Evolutionary conservation across 1,140 invertebrate genomes (phyloP), one percentile per base, ranked within the genome.

Genomic region (Diplogasteroides magnus): DNA sequence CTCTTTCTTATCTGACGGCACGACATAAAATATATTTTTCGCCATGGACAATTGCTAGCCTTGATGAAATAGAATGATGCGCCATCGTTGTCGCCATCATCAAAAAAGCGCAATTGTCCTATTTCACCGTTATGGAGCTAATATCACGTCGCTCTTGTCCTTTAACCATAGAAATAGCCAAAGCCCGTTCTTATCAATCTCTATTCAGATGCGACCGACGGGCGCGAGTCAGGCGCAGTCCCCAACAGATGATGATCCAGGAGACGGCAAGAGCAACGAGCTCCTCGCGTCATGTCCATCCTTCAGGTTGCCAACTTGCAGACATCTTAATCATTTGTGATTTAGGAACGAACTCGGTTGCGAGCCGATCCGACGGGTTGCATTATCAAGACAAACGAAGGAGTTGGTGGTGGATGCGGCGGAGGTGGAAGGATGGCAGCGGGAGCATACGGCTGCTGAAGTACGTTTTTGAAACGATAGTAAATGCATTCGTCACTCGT

Each of bases 201-300:
- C 37, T 11, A 6, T 48, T 48, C 37, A 48, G 37, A 48, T 48
- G 37, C 37, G 37, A 19, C 77, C 77, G n/a, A 78, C 78, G 23
- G 77, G 78, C 2, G 78, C 76, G 13, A 68, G 57, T 55, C 67
- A 78, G 64, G 77, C 77, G 27, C 78, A 79, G 74, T 76, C 77
- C 27, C 80, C 78, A 27, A 73, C 75, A 27, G 80, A 82, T 66
- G 81, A 82, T 37, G 80, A 81, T 71, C 37, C 67, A 2, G 80
- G 80, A 23, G 80, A 82, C 69, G 79, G 81, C 14, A 82, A 83
- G 32, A 69, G 60, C n/a, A 82, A 82, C 58, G 80, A 82, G 57
- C 57, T 82, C 27, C 60, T 82, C 14, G 74, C 75, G 2, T 74
- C 64, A 60, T 82, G 80, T 74, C 81, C 79, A 25, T 77, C 79